A percentile compares a stretch with the other conserved stretches of the same genome.
phyloP scores from a whole-genome alignment of 2,797 vertebrate species.

The Sebastes taczanowskii region DNA sequence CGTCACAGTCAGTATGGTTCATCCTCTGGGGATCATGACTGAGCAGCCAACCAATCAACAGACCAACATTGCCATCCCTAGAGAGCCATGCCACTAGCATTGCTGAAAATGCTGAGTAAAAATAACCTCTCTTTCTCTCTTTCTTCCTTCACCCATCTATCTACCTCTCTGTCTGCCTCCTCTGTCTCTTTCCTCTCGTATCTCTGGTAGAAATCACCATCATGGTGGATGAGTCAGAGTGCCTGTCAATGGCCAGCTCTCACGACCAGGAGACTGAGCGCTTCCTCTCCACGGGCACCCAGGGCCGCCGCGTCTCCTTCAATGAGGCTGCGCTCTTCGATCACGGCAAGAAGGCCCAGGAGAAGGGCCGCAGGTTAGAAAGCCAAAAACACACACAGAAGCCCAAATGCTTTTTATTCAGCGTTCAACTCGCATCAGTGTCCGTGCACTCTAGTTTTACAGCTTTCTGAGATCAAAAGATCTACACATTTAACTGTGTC shows the following conservation, averaged over 20 bases:
- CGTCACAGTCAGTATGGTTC: not conserved
- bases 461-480: conserved; percentile 32
- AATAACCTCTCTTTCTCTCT: not conserved
- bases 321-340: conserved; percentile 96
- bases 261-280: conserved; percentile 91
- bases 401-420: not conserved
- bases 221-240: conserved; percentile 91
- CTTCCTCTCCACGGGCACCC: conserved; percentile 92
- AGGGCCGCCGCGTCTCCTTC: conserved; percentile 94
- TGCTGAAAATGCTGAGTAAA: not conserved
- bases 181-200: not conserved
- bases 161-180: not conserved
- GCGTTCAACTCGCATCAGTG: not conserved
- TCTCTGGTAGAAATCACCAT: conserved; percentile 88
- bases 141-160: not conserved
- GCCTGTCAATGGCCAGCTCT: conserved; percentile 88
- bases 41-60: not conserved
- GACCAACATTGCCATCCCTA: not conserved
- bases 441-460: not conserved
- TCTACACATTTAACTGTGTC: conserved; percentile 12
- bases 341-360: conserved; percentile 91
- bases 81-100: not conserved
- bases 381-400: not conserved
- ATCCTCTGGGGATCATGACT: not conserved
- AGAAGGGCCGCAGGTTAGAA: conserved; percentile 94